A percentile compares a stretch with the other conserved stretches of the same genome.
phyloP scores from a whole-genome alignment of 2,113 vertebrate genomes.

The Asarcornis scutulata region DNA sequence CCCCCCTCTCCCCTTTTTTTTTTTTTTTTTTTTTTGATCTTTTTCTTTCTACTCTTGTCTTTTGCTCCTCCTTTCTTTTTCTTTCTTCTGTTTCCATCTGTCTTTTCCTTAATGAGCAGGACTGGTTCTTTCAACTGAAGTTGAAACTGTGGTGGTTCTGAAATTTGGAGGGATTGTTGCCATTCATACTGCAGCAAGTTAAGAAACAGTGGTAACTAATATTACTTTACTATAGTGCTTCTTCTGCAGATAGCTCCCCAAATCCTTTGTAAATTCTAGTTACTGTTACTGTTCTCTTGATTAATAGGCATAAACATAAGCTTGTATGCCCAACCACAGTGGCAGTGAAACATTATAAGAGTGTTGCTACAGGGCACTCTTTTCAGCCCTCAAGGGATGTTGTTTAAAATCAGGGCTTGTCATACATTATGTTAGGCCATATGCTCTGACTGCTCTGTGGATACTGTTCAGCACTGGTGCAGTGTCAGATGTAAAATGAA shows the following conservation, averaged over 20 bases:
- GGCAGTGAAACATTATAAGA: not conserved
- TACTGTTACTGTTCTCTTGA: not conserved
- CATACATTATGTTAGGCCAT: constrained; percentile 33
- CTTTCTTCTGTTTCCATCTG: not conserved
- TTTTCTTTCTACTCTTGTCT: not conserved
- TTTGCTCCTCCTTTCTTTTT: not conserved
- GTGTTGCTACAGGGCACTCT: not conserved
- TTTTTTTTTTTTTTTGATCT: not conserved
- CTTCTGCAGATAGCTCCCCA: not conserved
- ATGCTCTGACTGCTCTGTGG: constrained; percentile 25
- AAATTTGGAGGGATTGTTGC: not conserved
- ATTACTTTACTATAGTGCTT: not conserved
- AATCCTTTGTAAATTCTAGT: not conserved
- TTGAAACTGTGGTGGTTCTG: not conserved
- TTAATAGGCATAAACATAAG: not conserved
- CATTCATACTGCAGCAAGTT: not conserved
- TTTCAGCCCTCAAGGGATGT: not conserved
- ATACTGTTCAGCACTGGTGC: not conserved
- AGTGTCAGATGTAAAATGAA: constrained; percentile 29
- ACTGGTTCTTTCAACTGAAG: not conserved
- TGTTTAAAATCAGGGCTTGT: constrained; percentile 37
- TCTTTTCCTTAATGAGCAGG: not conserved
- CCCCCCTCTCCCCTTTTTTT: not conserved
- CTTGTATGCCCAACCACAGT: not conserved
- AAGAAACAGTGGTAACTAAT: not conserved